Evolutionary conservation across 2,113 vertebrate species (phyloP).

Genomic region (Pachycephala philippinensis): DNA sequence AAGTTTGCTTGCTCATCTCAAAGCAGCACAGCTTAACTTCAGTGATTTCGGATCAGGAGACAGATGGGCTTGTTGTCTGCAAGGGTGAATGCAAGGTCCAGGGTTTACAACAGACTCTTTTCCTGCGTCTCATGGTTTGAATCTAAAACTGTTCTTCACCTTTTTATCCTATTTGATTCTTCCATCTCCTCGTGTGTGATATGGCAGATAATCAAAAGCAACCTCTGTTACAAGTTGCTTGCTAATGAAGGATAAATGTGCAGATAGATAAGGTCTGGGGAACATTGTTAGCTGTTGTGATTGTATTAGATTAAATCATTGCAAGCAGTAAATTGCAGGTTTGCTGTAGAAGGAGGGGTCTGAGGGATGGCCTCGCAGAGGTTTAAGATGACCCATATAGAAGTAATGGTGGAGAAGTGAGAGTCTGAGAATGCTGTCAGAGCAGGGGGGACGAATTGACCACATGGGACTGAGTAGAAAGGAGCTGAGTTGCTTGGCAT

Average conservation of each 20-base stretch:
- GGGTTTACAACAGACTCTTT: not conserved
- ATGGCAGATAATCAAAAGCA: not conserved
- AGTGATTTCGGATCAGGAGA: not conserved
- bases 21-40: not conserved
- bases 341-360: not conserved
- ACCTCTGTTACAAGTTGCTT: not conserved
- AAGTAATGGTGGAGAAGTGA: not conserved
- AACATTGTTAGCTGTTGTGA: not conserved
- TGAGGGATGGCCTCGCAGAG: not conserved
- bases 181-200: not conserved
- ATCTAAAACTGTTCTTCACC: not conserved
- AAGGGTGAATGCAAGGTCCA: not conserved
- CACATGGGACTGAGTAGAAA: not conserved
- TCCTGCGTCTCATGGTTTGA: not conserved
- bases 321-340: not conserved
- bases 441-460: not conserved
- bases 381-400: not conserved
- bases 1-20: fast-evolving
- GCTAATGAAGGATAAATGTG: not conserved
- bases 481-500: not conserved
- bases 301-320: not conserved
- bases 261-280: not conserved
- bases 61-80: not conserved
- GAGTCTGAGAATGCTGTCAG: not conserved
- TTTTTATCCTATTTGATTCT: not conserved